Evolutionary conservation across 2,888 invertebrate genomes (phyloP), one percentile per base, ranked within the genome.

Genomic region (Acrocyrtus sp.): DNA sequence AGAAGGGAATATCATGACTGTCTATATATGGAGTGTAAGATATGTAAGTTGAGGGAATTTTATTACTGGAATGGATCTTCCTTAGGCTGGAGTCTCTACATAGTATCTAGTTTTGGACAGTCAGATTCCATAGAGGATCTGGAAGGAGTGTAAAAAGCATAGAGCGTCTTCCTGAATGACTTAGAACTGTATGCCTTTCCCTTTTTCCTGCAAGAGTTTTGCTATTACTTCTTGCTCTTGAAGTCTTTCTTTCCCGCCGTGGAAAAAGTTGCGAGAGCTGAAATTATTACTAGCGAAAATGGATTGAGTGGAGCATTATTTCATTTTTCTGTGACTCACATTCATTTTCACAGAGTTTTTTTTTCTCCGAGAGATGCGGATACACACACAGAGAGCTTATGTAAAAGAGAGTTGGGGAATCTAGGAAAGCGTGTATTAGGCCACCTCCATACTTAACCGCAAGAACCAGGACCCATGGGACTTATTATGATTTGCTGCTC

Each of bases 401-500:
- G 48, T 19, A 54, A 56, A 61, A 61, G 54, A 54, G 51, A 61
- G 58, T 58, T 54, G 48, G 21, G 21, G 5, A 8, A 48, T 48
- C 34, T 12, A 34, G 6, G 6, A 41, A 51, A 58, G 41, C 56
- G 66, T 56, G 57, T 66, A 48, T 57, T 54, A 56, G 51, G 24
- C 57, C 21, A 12, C 26, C 45, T 51, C 34, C 47, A 27, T 54
- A 41, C 60, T 61, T 62, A 61, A 61, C 69, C 61, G 22, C 61
- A 69, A 62, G 61, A 60, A 60, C 61, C 29, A 61, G 27, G 61
- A 39, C 69, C 61, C 69, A 54, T 17, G 69, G 69, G 69, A 69
- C 61, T 69, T 69, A 69, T 62, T 61, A 69, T 69, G 69, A 69
- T 69, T 69, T 69, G 47, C 67, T 69, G 39, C 54, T 68, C 15